phyloP scores from a whole-genome alignment of 2,797 vertebrate genomes.

The Bradypodion pumilum region DNA sequence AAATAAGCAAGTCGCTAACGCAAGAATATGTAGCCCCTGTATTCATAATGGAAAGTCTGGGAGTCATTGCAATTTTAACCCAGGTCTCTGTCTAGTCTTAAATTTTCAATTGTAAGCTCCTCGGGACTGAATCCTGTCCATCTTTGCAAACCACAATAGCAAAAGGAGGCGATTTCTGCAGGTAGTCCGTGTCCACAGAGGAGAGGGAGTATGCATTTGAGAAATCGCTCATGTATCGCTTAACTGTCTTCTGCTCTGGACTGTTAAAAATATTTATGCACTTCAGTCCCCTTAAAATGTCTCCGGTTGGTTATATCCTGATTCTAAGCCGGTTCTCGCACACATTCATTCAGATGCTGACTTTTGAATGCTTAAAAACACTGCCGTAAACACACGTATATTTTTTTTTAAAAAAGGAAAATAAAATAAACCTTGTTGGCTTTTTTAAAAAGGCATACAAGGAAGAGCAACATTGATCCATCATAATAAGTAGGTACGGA shows the following conservation, averaged over 20 bases:
- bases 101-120: not conserved
- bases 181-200: not conserved
- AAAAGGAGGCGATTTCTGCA: not conserved
- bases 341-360: not conserved
- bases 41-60: too few species aligned
- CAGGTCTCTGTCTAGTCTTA: not conserved
- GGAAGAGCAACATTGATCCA: too few species aligned
- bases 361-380: not conserved
- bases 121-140: not conserved
- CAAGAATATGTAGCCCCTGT: too few species aligned
- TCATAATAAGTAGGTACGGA: too few species aligned
- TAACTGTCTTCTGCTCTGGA: too few species aligned
- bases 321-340: not conserved
- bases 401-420: not conserved
- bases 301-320: not conserved
- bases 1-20: not conserved
- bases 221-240: too few species aligned
- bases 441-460: not conserved
- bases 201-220: too few species aligned
- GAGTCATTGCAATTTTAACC: too few species aligned
- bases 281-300: not conserved
- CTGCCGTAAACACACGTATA: too few species aligned
- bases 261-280: not conserved
- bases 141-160: not conserved
- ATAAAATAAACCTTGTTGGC: too few species aligned